Conservation (phyloP, 1,140 invertebrate species). For the Lethrus apterus region DNA sequence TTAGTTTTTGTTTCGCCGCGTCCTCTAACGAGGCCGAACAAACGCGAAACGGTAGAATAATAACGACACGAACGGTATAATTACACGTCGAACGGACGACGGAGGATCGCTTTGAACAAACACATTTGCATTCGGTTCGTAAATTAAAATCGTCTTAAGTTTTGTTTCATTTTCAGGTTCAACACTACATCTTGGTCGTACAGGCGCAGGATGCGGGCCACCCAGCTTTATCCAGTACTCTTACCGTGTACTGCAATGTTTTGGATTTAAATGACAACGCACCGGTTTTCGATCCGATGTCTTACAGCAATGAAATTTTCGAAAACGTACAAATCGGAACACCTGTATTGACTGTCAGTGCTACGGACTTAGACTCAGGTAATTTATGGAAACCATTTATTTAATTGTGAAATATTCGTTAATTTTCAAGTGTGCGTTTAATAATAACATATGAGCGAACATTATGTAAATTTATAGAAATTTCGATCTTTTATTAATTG, state of each 20-base stretch:
- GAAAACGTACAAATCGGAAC: slow-evolving; percentile 80
- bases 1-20: no score
- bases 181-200: slow-evolving; percentile 88
- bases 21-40: no score
- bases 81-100: no score
- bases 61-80: no score
- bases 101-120: no score
- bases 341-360: slow-evolving; percentile 72
- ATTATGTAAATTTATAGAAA: no score
- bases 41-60: no score
- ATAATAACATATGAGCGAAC: no score
- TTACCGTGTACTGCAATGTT: slow-evolving; percentile 90
- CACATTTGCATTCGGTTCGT: not conserved
- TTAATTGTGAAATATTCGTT: no score
- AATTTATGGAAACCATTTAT: slow-evolving; percentile 39
- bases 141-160: not conserved
- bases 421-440: no score
- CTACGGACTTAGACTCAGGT: slow-evolving; percentile 88
- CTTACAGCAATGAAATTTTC: slow-evolving; percentile 76
- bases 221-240: slow-evolving; percentile 81
- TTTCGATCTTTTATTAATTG: no score
- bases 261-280: slow-evolving; percentile 92
- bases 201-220: slow-evolving; percentile 84
- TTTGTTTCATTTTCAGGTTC: slow-evolving; percentile 58
- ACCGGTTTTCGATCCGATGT: slow-evolving; percentile 84